Conservation (phyloP, 64 coral and sea anemone species). For the Actinia tenebrosa region DNA sequence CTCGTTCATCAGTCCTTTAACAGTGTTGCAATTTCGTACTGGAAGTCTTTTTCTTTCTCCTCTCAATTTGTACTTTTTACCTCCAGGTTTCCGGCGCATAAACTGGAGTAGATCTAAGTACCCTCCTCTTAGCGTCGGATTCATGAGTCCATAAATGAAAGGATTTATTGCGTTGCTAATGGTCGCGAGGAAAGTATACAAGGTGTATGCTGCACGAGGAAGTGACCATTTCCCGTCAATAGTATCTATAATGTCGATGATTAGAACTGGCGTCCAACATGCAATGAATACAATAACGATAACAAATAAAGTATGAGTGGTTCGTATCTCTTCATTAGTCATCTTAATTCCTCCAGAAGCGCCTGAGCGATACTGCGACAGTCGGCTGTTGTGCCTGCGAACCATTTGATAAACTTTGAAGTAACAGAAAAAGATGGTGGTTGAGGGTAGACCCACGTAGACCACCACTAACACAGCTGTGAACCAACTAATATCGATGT, state of each 20-base stretch:
- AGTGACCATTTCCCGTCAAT: slow-evolving; percentile 46
- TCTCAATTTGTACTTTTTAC: background rate
- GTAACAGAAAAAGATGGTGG: slow-evolving; percentile 30
- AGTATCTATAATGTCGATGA: slow-evolving; percentile 53
- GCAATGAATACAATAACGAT: slow-evolving; percentile 56
- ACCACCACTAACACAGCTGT: slow-evolving; percentile 24
- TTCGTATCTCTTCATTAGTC: slow-evolving; percentile 55
- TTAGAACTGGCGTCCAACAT: slow-evolving; percentile 51
- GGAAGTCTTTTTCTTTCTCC: background rate
- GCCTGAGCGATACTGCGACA: background rate
- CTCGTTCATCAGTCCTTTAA: too few relatives aligned
- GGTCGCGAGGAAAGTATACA: background rate
- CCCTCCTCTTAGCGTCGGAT: slow-evolving; percentile 1
- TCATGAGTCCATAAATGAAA: slow-evolving; percentile 56
- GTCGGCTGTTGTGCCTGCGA: slow-evolving; percentile 1
- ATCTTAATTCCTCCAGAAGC: background rate
- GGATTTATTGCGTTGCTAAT: slow-evolving; percentile 59
- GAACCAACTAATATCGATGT: slow-evolving; percentile 13
- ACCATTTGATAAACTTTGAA: slow-evolving; percentile 38
- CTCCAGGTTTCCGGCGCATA: background rate
- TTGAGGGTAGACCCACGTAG: slow-evolving; percentile 25
- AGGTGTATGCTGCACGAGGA: slow-evolving; percentile 30
- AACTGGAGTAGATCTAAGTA: background rate
- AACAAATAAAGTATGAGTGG: slow-evolving; percentile 53
- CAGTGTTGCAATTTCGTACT: background rate